Evolutionary conservation across 2,888 invertebrate species (phyloP).

Genomic region (Agriopis marginaria): DNA sequence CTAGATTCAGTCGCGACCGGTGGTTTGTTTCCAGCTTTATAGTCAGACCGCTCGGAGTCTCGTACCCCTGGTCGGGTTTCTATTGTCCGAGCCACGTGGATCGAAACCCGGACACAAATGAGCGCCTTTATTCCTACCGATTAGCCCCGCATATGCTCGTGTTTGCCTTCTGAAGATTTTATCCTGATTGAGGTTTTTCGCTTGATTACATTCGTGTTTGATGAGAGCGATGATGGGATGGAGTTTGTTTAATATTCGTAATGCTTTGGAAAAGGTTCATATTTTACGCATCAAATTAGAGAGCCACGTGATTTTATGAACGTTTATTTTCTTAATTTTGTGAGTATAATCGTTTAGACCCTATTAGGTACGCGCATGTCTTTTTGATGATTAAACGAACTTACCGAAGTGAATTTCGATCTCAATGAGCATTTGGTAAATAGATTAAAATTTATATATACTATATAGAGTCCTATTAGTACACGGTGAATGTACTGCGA

Average conservation of each 20-base stretch:
- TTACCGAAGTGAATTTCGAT: background rate
- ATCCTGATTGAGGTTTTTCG: conserved; percentile 47
- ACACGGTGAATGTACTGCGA: too few relatives aligned
- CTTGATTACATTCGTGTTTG: conserved; percentile 43
- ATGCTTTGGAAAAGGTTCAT: conserved; percentile 19
- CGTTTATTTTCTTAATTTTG: conserved; percentile 7
- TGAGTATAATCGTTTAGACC: background rate
- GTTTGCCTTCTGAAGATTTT: conserved; percentile 42
- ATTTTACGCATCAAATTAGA: conserved; percentile 16
- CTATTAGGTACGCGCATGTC: background rate
- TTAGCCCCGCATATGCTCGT: conserved; percentile 44
- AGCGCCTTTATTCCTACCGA: conserved; percentile 43
- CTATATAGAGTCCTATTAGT: too few relatives aligned
- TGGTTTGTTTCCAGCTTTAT: conserved; percentile 9
- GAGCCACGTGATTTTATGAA: background rate
- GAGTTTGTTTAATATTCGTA: conserved; percentile 28
- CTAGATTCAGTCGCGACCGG: background rate
- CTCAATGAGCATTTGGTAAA: background rate
- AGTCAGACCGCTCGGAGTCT: background rate
- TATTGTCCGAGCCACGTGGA: conserved; percentile 76
- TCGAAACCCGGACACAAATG: conserved; percentile 68
- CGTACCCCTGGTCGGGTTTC: conserved; percentile 30
- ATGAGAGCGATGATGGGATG: conserved; percentile 19
- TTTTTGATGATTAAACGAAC: background rate
- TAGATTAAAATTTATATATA: background rate